phyloP scores from a whole-genome alignment of 2,797 vertebrate species.

The Bovichtus variegatus region DNA sequence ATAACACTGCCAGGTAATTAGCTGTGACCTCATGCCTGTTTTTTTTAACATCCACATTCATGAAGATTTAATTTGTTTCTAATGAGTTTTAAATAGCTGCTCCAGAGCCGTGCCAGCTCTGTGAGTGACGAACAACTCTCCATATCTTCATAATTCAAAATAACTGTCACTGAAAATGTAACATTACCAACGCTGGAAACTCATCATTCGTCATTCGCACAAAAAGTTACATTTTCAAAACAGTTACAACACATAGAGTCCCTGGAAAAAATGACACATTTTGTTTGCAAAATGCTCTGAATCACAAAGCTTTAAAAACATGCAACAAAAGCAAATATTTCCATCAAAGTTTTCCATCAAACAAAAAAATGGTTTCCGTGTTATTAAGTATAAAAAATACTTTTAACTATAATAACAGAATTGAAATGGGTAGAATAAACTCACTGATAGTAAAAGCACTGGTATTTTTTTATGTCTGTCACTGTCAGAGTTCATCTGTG shows the following conservation, averaged over 20 bases:
- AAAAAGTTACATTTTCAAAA: too few relatives aligned
- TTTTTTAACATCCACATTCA: not conserved
- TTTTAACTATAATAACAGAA: not conserved
- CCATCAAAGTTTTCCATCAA: too few relatives aligned
- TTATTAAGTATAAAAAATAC: not conserved
- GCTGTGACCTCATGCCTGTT: not conserved
- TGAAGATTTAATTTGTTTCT: not conserved
- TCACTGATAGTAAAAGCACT: not conserved
- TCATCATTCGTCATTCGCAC: not conserved
- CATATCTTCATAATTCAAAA: not conserved
- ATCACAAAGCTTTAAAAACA: too few relatives aligned
- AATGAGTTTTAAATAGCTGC: constrained; percentile 1
- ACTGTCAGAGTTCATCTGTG: not conserved
- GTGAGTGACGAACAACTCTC: not conserved
- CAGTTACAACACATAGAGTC: too few relatives aligned
- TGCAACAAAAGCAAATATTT: too few relatives aligned
- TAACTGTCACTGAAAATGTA: not conserved
- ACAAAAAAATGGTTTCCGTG: not conserved
- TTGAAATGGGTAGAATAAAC: not conserved
- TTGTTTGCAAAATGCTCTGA: too few relatives aligned
- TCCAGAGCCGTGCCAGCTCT: not conserved
- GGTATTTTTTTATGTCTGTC: not conserved
- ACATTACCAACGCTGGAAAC: not conserved
- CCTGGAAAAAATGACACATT: too few relatives aligned
- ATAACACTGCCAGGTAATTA: not conserved